These are phyloP conservation scores for Rhagonycha fulva DNA, from an alignment of 2,888 invertebrate genomes.

Conservation along the genomic window DNA sequence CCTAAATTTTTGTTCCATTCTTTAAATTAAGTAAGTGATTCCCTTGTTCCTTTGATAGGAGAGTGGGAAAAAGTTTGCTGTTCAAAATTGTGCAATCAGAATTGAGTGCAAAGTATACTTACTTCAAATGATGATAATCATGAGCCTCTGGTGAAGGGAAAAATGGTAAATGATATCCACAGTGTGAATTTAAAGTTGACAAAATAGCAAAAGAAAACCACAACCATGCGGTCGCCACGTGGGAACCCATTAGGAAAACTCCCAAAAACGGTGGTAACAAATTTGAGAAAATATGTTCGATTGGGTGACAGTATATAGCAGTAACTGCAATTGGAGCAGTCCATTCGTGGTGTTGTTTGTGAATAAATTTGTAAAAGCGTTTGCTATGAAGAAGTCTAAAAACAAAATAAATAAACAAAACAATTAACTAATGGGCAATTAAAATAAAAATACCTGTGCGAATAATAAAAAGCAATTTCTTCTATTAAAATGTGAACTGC, in stretches of 20 bases:
- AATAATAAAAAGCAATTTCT: slow-evolving; percentile 84
- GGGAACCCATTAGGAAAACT: slow-evolving; percentile 74
- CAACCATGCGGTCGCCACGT: slow-evolving; percentile 76
- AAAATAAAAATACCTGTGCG: slow-evolving; percentile 66
- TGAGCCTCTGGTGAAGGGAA: slow-evolving; percentile 86
- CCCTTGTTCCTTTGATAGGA: neutral
- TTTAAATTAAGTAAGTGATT: neutral
- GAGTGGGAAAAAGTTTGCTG: neutral
- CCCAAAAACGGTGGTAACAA: slow-evolving; percentile 77
- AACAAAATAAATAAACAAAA: slow-evolving; percentile 1
- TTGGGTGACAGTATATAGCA: slow-evolving; percentile 79
- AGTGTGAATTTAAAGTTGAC: slow-evolving; percentile 81
- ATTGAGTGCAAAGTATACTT: slow-evolving; percentile 44
- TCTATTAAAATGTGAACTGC: slow-evolving; percentile 76
- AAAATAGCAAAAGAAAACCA: slow-evolving; percentile 80
- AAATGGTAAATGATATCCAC: slow-evolving; percentile 85
- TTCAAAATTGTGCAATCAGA: neutral
- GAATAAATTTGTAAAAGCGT: slow-evolving; percentile 77
- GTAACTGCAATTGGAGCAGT: slow-evolving; percentile 83
- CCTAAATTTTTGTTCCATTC: slow-evolving; percentile 38
- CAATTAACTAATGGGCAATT: neutral
- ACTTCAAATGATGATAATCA: slow-evolving; percentile 87
- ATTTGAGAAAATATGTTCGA: slow-evolving; percentile 79
- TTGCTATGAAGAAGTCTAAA: slow-evolving; percentile 73
- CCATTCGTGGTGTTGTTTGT: slow-evolving; percentile 89